Percentiles rank a stretch among this genome's conserved stretches.
Conservation (phyloP, 2,888 invertebrate genomes). For the Anoplius nigerrimus region DNA sequence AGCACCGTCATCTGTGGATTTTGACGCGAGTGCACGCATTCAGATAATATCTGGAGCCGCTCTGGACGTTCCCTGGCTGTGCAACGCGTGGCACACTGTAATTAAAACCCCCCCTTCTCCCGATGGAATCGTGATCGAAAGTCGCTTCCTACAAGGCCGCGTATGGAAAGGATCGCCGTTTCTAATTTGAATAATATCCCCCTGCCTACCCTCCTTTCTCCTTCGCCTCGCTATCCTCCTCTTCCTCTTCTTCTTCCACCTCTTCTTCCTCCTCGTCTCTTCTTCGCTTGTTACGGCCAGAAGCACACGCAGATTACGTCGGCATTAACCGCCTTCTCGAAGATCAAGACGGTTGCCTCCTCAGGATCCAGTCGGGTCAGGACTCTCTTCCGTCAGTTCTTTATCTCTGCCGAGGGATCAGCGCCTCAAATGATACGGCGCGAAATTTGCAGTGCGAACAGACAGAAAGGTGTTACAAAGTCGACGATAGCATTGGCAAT, state of each 20-base stretch:
- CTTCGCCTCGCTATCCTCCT: too few species aligned
- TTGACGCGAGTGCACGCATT: slow-evolving; percentile 12
- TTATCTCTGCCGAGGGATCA: too few species aligned
- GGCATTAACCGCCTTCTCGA: slow-evolving; percentile 27
- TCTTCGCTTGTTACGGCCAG: slow-evolving; percentile 23
- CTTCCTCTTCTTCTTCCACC: neutral
- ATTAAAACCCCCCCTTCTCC: slow-evolving; percentile 29
- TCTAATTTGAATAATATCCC: slow-evolving; percentile 24
- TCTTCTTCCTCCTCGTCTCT: neutral
- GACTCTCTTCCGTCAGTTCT: neutral
- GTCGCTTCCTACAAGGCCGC: slow-evolving; percentile 5
- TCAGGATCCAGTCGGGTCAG: slow-evolving; percentile 16
- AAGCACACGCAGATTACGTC: slow-evolving; percentile 24
- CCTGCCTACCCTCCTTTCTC: neutral
- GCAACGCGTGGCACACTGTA: slow-evolving; percentile 26
- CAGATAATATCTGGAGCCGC: slow-evolving; percentile 30
- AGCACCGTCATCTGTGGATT: slow-evolving; percentile 19
- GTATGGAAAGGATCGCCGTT: slow-evolving; percentile 10
- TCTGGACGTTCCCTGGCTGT: slow-evolving; percentile 12
- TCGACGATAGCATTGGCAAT: too few species aligned
- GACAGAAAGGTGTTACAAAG: too few species aligned
- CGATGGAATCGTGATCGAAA: slow-evolving; percentile 26
- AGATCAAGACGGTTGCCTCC: slow-evolving; percentile 20
- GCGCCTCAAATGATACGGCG: too few species aligned
- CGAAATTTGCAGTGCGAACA: too few species aligned